Evolutionary conservation across 2,113 vertebrate genomes (phyloP), one percentile per base, ranked within the genome.

Genomic region (Choloepus hoffmanni): DNA sequence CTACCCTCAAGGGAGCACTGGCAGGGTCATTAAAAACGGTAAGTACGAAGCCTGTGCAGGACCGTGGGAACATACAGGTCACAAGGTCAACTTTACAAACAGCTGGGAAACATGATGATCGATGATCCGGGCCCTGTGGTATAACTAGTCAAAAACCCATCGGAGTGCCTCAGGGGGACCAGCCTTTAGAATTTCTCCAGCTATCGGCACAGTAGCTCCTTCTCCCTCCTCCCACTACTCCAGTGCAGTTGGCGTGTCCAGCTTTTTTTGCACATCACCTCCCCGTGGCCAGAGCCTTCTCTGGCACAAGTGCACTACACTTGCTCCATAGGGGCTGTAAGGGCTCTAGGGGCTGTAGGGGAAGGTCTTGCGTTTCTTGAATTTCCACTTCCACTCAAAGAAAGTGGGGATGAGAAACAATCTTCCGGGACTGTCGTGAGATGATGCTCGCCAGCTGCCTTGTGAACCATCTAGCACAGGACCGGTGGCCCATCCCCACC

Each of bases 401-500:
- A 90, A 40, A 82, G 62, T 7, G 33, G 21, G 30, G 21, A 70
- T 12, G 45, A 96, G 62, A 84, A 86, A 45, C 0, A 0, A 84
- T 14, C 16, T n/a, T 43, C 21, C 6, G 33, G 36, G 9, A 48
- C 62, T 7, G 1, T 0, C 36, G 11, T 10, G 8, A n/a, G 45
- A 43, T 0, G 40, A 76, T 0, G 5, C 40, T 26, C 16, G 45
- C 53, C 67, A 68, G 72, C 43, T n/a, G 36, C 68, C 30, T 62
- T 10, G 10, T 4, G 60, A 84, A 58, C 50, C 0, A 0, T 40
- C 26, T 1, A 55, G 65, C 21, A 2, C 50, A 40, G 79, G 67
- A 18, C n/a, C 3, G 23, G 26, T 21, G 48, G 28, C 50, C 13
- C 26, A 16, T 0, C 0, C 28, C 19, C 19, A 9, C n/a, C 58